Percentiles rank a stretch among this genome's conserved stretches.
phyloP scores from a whole-genome alignment of 2,113 vertebrate genomes.

The Ameiurus melas region DNA sequence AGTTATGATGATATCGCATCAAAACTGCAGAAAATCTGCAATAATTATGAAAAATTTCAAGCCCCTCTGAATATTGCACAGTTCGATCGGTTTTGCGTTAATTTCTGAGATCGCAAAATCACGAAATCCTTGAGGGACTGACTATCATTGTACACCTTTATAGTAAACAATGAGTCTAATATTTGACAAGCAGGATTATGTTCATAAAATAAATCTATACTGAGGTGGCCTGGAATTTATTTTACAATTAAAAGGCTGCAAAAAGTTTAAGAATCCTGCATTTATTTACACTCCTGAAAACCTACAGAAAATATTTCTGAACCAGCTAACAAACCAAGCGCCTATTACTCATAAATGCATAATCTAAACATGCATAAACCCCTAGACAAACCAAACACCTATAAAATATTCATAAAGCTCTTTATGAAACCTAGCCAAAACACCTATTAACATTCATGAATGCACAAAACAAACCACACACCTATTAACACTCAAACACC shows the following conservation, averaged over 20 bases:
- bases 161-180: background rate
- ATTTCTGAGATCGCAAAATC: no score
- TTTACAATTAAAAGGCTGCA: background rate
- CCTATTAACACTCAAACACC: background rate
- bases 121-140: no score
- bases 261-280: background rate
- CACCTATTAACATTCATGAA: constrained; percentile 10
- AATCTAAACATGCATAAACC: background rate
- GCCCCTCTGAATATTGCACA: no score
- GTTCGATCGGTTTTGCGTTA: no score
- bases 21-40: no score
- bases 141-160: background rate
- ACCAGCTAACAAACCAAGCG: background rate
- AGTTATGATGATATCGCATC: no score
- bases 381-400: constrained; percentile 1
- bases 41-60: no score
- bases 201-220: background rate
- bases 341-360: constrained; percentile 1
- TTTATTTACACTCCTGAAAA: no score
- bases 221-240: background rate
- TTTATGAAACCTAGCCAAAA: background rate
- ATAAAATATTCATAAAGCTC: background rate
- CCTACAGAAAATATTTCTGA: background rate
- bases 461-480: background rate
- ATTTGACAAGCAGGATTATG: background rate